Base-by-base conservation (phyloP, 2,888 invertebrate species). In the Sthenelais limicola region DNA sequence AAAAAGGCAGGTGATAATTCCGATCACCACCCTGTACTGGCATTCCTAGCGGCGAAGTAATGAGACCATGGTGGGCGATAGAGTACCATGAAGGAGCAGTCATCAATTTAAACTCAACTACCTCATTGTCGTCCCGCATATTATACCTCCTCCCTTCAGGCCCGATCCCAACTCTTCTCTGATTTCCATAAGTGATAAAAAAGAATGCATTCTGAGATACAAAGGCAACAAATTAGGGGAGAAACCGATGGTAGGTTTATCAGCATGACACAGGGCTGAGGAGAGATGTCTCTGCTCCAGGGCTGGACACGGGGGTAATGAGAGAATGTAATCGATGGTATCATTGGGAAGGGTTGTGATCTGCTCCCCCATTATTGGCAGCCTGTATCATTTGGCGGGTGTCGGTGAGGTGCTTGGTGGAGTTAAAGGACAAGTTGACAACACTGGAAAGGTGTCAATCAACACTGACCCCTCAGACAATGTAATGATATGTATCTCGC, bases 211-310 rank as follows among this genome's bases (percentile, higher is more conserved):
- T 56, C 33, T 32, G 33, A 56, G 33, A 33, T 56, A 56, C 56
- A 56, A 56, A 33, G 56, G 56, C 24, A 33, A 56, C 56, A 56
- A 56, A 56, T 56, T 56, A 56, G 56, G 26, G 32, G 21, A n/a
- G 56, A 4, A 12, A 12, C 2, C 21, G 56, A 33, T 28, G 56
- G 30, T n/a, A n/a, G 56, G 28, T 56, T 56, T 32, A 18, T 30
- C n/a, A 5, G 56, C 32, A n/a, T 24, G 56, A n/a, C 18, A 33
- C 56, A 9, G 56, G 15, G 56, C 56, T 56, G 56, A 33, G 33
- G 56, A 33, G 56, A 33, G n/a, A n/a, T n/a, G n/a, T n/a, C 56
- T 33, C 9, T 18, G 28, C n/a, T 18, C 28, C 5, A 7, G 28
- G 54, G 56, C 28, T 18, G 3, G 12, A 21, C 18, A 30, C 18